Evolutionary conservation across 2,113 vertebrate genomes (phyloP).

Genomic region (Epinephelus fuscoguttatus): DNA sequence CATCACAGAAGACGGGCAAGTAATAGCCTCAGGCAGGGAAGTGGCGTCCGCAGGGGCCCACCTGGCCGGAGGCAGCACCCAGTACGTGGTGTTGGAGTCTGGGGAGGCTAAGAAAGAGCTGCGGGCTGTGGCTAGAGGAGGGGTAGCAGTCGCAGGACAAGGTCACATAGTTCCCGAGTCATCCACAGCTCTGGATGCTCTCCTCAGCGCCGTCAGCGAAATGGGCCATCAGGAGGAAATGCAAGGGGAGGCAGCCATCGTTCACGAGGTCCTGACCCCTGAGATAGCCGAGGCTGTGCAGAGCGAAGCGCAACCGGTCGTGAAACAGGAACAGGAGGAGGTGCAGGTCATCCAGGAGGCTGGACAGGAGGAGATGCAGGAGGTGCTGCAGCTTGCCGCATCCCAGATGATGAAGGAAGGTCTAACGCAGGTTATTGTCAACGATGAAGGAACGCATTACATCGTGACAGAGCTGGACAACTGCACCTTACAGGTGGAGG

Average conservation of each 20-base stretch:
- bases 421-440: conserved; percentile 94
- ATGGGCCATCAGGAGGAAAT: conserved; percentile 86
- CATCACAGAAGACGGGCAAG: conserved; percentile 94
- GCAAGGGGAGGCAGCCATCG: conserved; percentile 56
- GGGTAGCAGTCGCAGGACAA: conserved; percentile 59
- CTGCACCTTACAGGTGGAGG: conserved; percentile 86
- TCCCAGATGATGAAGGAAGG: conserved; percentile 94
- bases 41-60: conserved; percentile 77
- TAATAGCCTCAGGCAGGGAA: conserved; percentile 87
- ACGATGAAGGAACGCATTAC: conserved; percentile 96
- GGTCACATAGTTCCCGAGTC: conserved; percentile 81
- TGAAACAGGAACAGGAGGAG: conserved; percentile 80
- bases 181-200: conserved; percentile 91
- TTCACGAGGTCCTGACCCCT: conserved; percentile 57
- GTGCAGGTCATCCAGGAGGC: conserved; percentile 82
- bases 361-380: conserved; percentile 88
- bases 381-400: conserved; percentile 94
- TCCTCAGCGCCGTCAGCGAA: conserved; percentile 94
- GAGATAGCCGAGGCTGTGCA: conserved; percentile 58
- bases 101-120: conserved; percentile 75
- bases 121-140: conserved; percentile 76
- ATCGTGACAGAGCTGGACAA: conserved; percentile 95
- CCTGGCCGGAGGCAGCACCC: conserved; percentile 86
- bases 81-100: conserved; percentile 92
- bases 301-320: conserved; percentile 13